Evolutionary conservation across 2,888 invertebrate genomes (phyloP).

Genomic region (Trissoscelio sp.): DNA sequence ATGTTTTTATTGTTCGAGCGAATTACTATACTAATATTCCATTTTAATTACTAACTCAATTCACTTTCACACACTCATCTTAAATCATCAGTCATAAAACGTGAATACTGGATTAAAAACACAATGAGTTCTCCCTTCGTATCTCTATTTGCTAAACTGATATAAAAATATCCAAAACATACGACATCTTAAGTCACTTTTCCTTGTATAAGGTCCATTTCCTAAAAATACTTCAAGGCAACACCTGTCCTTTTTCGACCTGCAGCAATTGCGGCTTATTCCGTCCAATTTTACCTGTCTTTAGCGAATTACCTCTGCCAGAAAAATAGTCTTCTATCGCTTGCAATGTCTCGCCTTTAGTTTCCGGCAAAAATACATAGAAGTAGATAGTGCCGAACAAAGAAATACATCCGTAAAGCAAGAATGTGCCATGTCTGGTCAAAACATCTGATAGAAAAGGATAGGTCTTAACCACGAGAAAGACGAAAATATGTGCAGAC

Average conservation of each 20-base stretch:
- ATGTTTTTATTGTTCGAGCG: conserved; percentile 44
- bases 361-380: conserved; percentile 87
- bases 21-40: conserved; percentile 5
- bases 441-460: conserved; percentile 84
- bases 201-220: conserved; percentile 17
- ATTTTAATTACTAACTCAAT: conserved; percentile 23
- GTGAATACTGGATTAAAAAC: conserved; percentile 58
- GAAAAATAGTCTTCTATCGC: conserved; percentile 90
- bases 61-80: conserved; percentile 50
- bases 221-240: conserved; percentile 73
- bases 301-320: conserved; percentile 85
- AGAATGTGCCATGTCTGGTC: conserved; percentile 86
- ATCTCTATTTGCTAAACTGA: conserved; percentile 1
- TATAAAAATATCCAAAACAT: conserved; percentile 52
- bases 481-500: conserved; percentile 87
- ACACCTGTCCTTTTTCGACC: conserved; percentile 76
- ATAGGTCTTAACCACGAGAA: conserved; percentile 88
- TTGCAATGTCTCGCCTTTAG: conserved; percentile 88
- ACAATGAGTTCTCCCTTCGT: conserved; percentile 12
- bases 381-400: conserved; percentile 86
- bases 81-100: conserved; percentile 50
- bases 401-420: conserved; percentile 87
- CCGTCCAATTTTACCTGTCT: conserved; percentile 75
- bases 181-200: conserved; percentile 52
- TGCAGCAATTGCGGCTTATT: conserved; percentile 75